phyloP scores from a whole-genome alignment of 2,888 invertebrate species.

The Lordiphosa fenestrarum region DNA sequence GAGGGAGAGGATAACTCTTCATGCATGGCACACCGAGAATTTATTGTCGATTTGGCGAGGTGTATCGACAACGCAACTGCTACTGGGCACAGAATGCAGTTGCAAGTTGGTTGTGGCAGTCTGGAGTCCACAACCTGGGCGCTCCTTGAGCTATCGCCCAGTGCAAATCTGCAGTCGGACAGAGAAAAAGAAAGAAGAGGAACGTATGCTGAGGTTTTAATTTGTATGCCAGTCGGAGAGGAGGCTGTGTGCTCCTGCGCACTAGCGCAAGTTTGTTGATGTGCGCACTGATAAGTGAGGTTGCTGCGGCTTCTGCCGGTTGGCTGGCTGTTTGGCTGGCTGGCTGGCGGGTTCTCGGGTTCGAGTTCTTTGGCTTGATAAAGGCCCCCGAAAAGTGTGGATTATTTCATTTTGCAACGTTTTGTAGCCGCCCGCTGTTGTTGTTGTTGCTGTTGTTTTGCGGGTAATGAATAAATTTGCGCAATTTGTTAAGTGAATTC shows the following conservation, averaged over 20 bases:
- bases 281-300: conserved; percentile 61
- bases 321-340: conserved; percentile 28
- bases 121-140: conserved; percentile 24
- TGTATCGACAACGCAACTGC: conserved; percentile 80
- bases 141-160: conserved; percentile 51
- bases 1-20: conserved; percentile 35
- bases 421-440: conserved; percentile 57
- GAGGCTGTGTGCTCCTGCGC: conserved; percentile 48
- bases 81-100: conserved; percentile 78
- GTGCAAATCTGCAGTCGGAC: conserved; percentile 65
- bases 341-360: conserved; percentile 36
- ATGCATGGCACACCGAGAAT: conserved; percentile 75
- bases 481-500: conserved; percentile 77
- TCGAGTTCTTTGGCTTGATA: conserved; percentile 55
- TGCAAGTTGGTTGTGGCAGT: not conserved
- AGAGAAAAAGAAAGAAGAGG: conserved; percentile 18
- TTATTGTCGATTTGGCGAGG: conserved; percentile 79
- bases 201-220: conserved; percentile 70
- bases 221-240: conserved; percentile 54
- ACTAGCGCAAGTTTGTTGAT: conserved; percentile 55
- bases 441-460: conserved; percentile 57
- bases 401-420: conserved; percentile 74
- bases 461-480: conserved; percentile 76
- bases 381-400: conserved; percentile 68
- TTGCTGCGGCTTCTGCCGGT: conserved; percentile 20